A percentile compares a stretch with the other conserved stretches of the same genome.
Conservation (phyloP, 2,113 vertebrate species). For the Jacana jacana region DNA sequence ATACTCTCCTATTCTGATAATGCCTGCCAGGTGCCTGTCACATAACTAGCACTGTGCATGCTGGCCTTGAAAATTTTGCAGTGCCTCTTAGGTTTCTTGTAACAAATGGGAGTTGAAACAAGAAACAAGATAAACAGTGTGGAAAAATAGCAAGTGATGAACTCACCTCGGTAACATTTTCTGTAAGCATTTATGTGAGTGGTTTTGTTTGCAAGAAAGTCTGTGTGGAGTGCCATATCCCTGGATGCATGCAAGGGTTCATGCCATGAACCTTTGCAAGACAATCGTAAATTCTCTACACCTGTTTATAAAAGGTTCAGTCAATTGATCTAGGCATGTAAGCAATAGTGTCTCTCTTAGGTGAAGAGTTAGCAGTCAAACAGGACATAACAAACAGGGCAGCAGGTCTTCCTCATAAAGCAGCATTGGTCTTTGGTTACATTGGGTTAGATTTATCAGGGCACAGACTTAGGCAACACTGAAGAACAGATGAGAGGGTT, state of each 20-base stretch:
- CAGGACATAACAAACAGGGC: slow-evolving; percentile 21
- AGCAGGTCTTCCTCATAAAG: not conserved
- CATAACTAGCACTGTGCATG: fast-evolving
- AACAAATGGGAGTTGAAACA: slow-evolving; percentile 28
- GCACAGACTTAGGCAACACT: not conserved
- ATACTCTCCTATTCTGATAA: not conserved
- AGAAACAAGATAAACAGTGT: slow-evolving; percentile 31
- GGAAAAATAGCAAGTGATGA: slow-evolving; percentile 43
- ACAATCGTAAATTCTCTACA: slow-evolving; percentile 22
- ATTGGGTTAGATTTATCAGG: not conserved
- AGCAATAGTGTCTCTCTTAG: slow-evolving; percentile 51
- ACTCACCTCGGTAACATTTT: slow-evolving; percentile 21
- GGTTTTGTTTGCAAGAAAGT: slow-evolving; percentile 47
- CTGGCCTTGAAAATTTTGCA: not conserved
- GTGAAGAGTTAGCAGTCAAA: slow-evolving; percentile 39
- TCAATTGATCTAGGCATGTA: slow-evolving; percentile 45
- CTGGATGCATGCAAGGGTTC: slow-evolving; percentile 25
- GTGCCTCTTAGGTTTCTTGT: slow-evolving; percentile 20
- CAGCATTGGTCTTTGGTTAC: not conserved
- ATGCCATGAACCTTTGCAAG: slow-evolving; percentile 42
- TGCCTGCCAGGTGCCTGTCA: not conserved
- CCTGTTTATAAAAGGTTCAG: slow-evolving; percentile 63
- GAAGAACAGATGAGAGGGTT: not conserved
- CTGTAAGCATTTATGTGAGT: slow-evolving; percentile 46
- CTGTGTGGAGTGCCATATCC: not conserved